phyloP scores from a whole-genome alignment of 2,797 vertebrate genomes.

The Dipus sagitta region DNA sequence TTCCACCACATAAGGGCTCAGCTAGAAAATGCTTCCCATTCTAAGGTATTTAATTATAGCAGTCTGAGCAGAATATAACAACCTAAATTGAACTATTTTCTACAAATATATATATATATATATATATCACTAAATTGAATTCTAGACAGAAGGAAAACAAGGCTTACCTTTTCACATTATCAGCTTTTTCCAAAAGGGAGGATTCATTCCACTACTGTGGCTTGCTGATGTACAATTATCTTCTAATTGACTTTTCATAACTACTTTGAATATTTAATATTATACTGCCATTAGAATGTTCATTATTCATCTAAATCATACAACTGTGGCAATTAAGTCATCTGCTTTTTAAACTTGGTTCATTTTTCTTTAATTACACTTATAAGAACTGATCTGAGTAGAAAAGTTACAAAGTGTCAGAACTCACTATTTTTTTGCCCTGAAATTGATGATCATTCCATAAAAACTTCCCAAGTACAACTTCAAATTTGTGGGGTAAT shows the following conservation, averaged over 20 bases:
- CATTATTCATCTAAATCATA: constrained; percentile 87
- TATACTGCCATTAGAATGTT: constrained; percentile 85
- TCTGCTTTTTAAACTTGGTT: constrained; percentile 86
- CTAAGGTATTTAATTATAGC: not conserved
- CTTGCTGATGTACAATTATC: constrained; percentile 85
- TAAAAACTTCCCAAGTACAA: not conserved
- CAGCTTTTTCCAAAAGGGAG: constrained; percentile 68
- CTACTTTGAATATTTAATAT: constrained; percentile 86
- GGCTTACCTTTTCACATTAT: constrained; percentile 63
- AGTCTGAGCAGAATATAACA: not conserved
- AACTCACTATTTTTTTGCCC: constrained; percentile 60
- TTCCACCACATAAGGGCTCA: not conserved
- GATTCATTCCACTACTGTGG: constrained; percentile 76
- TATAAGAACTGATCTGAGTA: constrained; percentile 76
- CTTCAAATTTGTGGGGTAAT: not conserved
- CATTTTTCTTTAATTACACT: constrained; percentile 87
- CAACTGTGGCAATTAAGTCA: constrained; percentile 86
- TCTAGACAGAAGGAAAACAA: constrained; percentile 55
- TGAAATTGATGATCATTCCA: constrained; percentile 25
- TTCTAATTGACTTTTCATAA: constrained; percentile 88
- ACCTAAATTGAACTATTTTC: constrained; percentile 12
- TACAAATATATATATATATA: not conserved
- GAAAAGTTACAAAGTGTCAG: constrained; percentile 79
- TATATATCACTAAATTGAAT: constrained; percentile 64
- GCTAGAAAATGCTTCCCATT: too few species aligned